These are phyloP conservation scores for Diplodus puntazzo DNA, from an alignment of 2,797 vertebrate species.

Conservation along the genomic window DNA sequence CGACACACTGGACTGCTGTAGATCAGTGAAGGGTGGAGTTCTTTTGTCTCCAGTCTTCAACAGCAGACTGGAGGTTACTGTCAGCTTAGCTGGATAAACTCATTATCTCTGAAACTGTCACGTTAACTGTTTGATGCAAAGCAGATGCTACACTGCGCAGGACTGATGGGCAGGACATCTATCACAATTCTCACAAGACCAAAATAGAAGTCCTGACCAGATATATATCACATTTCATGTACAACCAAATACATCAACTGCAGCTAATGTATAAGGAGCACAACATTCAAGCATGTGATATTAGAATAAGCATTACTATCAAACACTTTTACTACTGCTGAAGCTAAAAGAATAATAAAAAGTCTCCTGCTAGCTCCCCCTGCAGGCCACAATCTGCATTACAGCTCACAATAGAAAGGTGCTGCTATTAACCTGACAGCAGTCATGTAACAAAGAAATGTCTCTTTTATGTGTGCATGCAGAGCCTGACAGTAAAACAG, in stretches of 20 bases:
- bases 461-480: background rate
- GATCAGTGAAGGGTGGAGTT: background rate
- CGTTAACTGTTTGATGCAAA: background rate
- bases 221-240: too few species aligned
- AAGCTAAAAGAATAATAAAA: background rate
- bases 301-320: background rate
- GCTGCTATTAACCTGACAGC: background rate
- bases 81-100: background rate
- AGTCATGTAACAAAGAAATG: background rate
- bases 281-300: background rate
- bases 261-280: background rate
- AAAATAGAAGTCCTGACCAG: background rate
- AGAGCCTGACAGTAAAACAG: background rate
- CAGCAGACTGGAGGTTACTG: background rate
- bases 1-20: background rate
- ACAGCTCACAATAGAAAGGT: background rate
- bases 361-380: background rate
- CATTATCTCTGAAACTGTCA: constrained; percentile 9
- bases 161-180: background rate
- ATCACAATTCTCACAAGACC: background rate
- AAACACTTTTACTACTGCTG: background rate
- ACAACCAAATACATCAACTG: background rate
- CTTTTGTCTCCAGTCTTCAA: background rate
- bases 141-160: background rate
- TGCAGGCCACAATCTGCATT: background rate